A percentile compares a stretch with the other conserved stretches of the same genome.
Conservation (phyloP, 2,113 vertebrate genomes). For the Salvelinus namaycush region DNA sequence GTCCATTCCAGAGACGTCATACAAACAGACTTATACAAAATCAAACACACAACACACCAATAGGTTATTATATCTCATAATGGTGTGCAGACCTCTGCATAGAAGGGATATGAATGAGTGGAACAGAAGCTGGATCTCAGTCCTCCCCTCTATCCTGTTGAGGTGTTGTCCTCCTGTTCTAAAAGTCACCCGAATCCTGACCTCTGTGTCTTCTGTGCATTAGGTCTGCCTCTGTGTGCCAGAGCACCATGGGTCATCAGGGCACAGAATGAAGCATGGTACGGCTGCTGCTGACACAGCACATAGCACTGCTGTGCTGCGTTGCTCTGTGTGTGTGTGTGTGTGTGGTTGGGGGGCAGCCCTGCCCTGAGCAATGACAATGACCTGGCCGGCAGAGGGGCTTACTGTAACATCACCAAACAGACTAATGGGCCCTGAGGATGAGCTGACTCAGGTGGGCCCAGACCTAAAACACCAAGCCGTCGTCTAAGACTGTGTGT, state of each 20-base stretch:
- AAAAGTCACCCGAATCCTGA: not conserved
- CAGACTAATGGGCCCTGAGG: slow-evolving; percentile 1
- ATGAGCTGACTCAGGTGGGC: not conserved
- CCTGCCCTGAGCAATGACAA: slow-evolving; percentile 10
- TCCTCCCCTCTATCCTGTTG: too few species aligned
- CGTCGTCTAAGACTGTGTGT: not conserved
- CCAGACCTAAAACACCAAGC: not conserved
- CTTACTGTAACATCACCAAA: not conserved
- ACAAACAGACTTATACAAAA: too few species aligned
- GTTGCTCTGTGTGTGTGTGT: not conserved
- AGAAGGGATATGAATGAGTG: not conserved
- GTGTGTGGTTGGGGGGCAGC: not conserved
- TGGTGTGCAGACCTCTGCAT: not conserved
- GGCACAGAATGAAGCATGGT: slow-evolving; percentile 4
- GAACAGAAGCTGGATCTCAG: not conserved
- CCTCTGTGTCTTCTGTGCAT: not conserved
- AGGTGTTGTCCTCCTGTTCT: not conserved
- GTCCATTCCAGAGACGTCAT: too few species aligned
- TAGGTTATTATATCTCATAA: not conserved
- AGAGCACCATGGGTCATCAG: slow-evolving; percentile 4
- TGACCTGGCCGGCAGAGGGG: not conserved
- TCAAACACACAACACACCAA: too few species aligned
- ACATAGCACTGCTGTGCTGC: slow-evolving; percentile 4
- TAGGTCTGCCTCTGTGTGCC: not conserved
- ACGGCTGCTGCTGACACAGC: not conserved